Evolutionary conservation across 1,140 invertebrate species (phyloP).

Genomic region (Tetraneura akinire): DNA sequence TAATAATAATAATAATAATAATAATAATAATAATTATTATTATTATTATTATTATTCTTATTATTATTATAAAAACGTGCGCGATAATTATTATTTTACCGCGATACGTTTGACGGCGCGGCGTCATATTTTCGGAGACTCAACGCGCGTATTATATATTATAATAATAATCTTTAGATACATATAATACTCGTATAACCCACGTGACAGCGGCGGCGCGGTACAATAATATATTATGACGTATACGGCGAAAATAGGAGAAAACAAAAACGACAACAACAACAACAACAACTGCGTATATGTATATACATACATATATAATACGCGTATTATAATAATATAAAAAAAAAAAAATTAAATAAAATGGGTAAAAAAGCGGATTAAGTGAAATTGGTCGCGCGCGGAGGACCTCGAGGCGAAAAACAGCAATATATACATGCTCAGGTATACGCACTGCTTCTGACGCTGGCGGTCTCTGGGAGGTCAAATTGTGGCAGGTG

Average conservation of each 20-base stretch:
- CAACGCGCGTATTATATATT: neutral
- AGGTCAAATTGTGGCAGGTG: conserved; percentile 44
- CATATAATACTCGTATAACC: too few relatives aligned
- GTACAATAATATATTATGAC: too few relatives aligned
- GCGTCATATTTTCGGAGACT: neutral
- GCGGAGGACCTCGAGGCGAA: neutral
- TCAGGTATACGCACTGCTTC: neutral
- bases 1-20: too few relatives aligned
- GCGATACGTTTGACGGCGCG: neutral
- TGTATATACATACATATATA: too few relatives aligned
- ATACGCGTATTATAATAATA: neutral
- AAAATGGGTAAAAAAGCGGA: neutral
- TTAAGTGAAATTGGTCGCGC: neutral
- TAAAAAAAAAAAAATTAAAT: neutral
- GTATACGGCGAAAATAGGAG: neutral
- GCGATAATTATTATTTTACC: neutral
- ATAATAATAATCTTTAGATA: neutral
- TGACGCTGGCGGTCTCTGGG: neutral
- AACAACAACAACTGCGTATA: too few relatives aligned
- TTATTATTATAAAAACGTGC: neutral
- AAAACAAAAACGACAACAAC: neutral
- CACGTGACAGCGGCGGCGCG: too few relatives aligned
- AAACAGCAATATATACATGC: neutral
- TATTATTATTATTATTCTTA: too few relatives aligned
- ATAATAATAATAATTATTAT: too few relatives aligned